Conservation (phyloP, 2,888 invertebrate genomes). For the Prosopocoilus inquinatus region DNA sequence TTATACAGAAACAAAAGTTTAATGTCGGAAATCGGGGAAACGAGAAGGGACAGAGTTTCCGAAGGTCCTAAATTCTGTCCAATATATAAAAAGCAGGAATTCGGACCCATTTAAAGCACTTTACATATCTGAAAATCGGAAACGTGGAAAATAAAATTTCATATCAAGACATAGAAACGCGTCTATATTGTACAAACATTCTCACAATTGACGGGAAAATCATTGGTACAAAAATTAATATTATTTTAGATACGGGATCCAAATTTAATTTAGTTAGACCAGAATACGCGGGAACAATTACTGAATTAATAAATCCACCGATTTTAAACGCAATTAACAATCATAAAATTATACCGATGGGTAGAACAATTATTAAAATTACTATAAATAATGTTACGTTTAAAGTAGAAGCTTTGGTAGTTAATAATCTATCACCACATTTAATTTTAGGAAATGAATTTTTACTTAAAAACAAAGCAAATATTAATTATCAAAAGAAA, state of each 20-base stretch:
- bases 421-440: background rate
- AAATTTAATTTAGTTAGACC: background rate
- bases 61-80: constrained; percentile 2
- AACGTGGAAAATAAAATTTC: background rate
- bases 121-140: background rate
- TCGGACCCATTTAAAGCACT: background rate
- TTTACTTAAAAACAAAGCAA: background rate
- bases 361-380: background rate
- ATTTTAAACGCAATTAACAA: background rate
- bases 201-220: background rate
- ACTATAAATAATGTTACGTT: background rate
- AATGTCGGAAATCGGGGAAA: background rate
- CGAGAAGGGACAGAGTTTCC: background rate
- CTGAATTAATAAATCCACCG: background rate
- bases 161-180: background rate
- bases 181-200: background rate
- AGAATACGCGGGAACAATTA: background rate
- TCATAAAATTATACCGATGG: background rate
- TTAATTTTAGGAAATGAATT: background rate
- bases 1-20: too few relatives aligned
- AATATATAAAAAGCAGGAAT: background rate
- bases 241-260: background rate
- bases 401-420: background rate
- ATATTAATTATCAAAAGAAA: background rate
- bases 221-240: background rate